Evolutionary conservation across 92 coral and sea anemone genomes (phyloP).

Genomic region (Chrysogorgia sp.): DNA sequence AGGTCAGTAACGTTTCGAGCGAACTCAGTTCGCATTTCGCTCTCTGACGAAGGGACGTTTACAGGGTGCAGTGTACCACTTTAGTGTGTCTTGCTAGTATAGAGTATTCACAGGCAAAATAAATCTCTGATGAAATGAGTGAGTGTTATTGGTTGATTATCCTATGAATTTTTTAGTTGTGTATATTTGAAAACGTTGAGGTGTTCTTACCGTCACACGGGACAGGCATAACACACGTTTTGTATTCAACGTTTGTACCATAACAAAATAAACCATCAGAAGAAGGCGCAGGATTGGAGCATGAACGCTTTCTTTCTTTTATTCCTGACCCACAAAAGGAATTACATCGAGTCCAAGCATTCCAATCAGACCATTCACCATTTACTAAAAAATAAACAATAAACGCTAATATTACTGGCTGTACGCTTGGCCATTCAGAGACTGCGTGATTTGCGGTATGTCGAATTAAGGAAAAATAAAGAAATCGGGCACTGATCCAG

Average conservation of each 20-base stretch:
- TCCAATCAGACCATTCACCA: constrained; percentile 30
- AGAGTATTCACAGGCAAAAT: too few relatives aligned
- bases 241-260: neutral
- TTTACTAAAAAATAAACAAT: constrained; percentile 26
- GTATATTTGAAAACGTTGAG: neutral
- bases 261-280: constrained; percentile 11
- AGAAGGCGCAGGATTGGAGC: constrained; percentile 4
- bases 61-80: too few relatives aligned
- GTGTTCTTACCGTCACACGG: constrained; percentile 6
- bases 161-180: neutral
- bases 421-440: too few relatives aligned
- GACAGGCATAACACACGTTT: constrained; percentile 25
- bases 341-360: constrained; percentile 23
- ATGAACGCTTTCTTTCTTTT: constrained; percentile 5
- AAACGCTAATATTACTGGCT: too few relatives aligned
- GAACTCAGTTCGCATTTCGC: too few relatives aligned
- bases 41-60: too few relatives aligned
- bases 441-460: neutral
- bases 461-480: too few relatives aligned
- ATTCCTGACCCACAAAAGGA: constrained; percentile 29
- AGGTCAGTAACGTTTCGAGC: too few relatives aligned
- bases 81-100: too few relatives aligned
- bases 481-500: too few relatives aligned
- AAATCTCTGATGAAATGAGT: too few relatives aligned
- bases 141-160: too few relatives aligned